Evolutionary conservation across 2,888 invertebrate genomes (phyloP), one percentile per base, ranked within the genome.

Genomic region (Baccha elongata): DNA sequence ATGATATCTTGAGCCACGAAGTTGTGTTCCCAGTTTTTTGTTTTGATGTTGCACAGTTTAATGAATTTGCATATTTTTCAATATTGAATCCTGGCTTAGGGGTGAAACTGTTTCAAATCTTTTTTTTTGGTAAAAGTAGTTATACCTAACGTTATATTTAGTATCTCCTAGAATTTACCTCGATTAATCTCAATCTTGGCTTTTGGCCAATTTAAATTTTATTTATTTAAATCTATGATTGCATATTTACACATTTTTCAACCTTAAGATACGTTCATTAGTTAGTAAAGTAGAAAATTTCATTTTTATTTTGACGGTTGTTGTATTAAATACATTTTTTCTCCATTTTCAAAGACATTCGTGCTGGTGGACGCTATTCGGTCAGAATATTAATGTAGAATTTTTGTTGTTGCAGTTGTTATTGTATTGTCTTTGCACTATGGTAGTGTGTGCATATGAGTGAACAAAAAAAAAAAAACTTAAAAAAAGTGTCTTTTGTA

Each of bases 261-360:
- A 46, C 46, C 74, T 48, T 35, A 62, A 40, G 26, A 71, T 76
- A 81, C 81, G 76, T 76, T 62, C 53, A 46, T 50, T 72, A 76
- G 60, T 71, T 26, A 40, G 17, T 67, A 67, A 76, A 71, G 58
- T 76, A 81, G 60, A 75, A 52, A 81, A 65, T 50, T 75, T 81
- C 71, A 71, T 65, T 76, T 81, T 67, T 71, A 40, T 71, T 71
- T 76, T 23, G 40, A 26, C 11, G 40, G n/a, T 21, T 48, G 42
- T 44, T 55, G 21, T 35, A 40, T 40, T 55, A 64, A 17, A 37
- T 75, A 64, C 71, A 65, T 75, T 81, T 23, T 71, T 72, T 62
- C 67, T 75, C 81, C 60, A 68, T 83, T 40, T 78, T 72, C 72
- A 55, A 73, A 83, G 78, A 46, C 67, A 78, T 83, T 83, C 76